phyloP scores from a whole-genome alignment of 2,113 vertebrate genomes.

The Daphoenositta chrysoptera region DNA sequence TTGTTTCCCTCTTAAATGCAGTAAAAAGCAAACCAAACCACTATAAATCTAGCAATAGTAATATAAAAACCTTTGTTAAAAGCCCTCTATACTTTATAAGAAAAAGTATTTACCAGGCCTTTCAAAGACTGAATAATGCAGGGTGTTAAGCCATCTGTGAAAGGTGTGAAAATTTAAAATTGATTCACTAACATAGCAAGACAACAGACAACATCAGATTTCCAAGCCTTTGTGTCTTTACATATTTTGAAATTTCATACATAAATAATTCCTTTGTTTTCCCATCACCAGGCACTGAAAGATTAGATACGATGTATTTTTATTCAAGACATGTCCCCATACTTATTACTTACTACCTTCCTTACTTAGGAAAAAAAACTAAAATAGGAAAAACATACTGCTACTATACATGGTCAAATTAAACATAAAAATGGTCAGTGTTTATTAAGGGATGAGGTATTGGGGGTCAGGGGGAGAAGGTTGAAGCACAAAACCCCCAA shows the following conservation, averaged over 20 bases:
- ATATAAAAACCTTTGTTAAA: background rate
- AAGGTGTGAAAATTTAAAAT: background rate
- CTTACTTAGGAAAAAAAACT: background rate
- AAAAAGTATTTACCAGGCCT: background rate
- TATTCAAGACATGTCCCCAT: background rate
- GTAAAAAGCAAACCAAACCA: background rate
- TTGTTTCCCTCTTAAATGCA: background rate
- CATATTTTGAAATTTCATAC: background rate
- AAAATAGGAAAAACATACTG: background rate
- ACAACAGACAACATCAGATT: background rate
- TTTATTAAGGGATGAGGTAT: background rate
- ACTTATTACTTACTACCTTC: background rate
- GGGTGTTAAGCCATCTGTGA: background rate
- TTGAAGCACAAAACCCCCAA: background rate
- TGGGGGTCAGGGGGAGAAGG: fast-evolving
- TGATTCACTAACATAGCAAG: background rate
- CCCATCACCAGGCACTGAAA: background rate
- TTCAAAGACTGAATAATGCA: background rate
- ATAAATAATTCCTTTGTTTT: slow-evolving; percentile 7
- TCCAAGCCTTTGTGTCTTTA: background rate
- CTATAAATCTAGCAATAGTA: background rate
- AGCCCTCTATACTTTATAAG: background rate
- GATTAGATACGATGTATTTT: background rate
- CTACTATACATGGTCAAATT: background rate
- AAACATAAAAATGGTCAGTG: background rate